Base-by-base conservation (phyloP, 2,797 vertebrate genomes). In the Phataginus tetradactyla region DNA sequence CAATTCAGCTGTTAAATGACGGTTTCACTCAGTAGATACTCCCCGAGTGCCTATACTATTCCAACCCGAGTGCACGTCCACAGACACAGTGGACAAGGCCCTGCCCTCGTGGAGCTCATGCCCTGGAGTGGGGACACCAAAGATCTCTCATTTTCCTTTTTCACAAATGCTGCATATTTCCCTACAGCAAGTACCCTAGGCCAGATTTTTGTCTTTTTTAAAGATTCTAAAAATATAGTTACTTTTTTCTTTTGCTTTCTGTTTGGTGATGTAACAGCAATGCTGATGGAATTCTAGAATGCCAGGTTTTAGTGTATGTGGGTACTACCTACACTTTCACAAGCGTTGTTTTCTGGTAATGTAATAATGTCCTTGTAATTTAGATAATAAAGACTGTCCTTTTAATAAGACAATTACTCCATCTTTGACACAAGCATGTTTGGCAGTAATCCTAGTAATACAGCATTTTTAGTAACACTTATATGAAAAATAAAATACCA, bases 91-190 rank as follows among this genome's bases (percentile, higher is more conserved):
- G n/a, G n/a, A 14, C 37, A 11, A 2, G 5, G 32, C 32, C 10
- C 32, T 5, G 14, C 18, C n/a, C 18, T 15, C 8, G 3, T 0
- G 8, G 14, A 32, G 32, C 51, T 32, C 0, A 3, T 7, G 39
- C 39, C 20, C 84, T 37, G 12, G 59, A 14, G 4, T 9, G 10
- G 17, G 39, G 25, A 45, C 1, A 3, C 69, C 27, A 39, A 27
- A 8, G 51, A 25, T 3, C 17, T 11, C 51, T 23, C 59, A 45
- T 20, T 32, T 6, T 0, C 25, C 63, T 59, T 29, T 45, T 25
- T 32, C 39, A n/a, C 20, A 23, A 23, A 29, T 4, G 2, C 32
- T 55, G 5, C 5, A 15, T 5, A 45, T 11, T 53, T 32, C 8
- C n/a, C 53, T 32, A 3, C 9, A 49, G 17, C 57, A 29, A 29